Base-by-base conservation (phyloP, 2,797 vertebrate genomes). In the Coreius guichenoti region DNA sequence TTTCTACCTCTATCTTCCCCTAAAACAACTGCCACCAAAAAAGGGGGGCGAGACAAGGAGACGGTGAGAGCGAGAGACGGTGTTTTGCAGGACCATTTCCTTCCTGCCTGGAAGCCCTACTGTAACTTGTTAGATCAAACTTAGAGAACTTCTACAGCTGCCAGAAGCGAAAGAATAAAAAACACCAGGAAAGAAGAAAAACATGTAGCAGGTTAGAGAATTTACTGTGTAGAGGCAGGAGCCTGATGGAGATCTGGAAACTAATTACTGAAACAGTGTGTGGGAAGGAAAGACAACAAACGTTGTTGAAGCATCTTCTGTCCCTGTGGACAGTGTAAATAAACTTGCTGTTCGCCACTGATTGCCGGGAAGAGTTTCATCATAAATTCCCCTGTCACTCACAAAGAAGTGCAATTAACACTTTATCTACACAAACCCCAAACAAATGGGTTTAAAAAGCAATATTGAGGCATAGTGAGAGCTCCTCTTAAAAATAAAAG, bases 71-170 rank as follows among this genome's bases (percentile, higher is more conserved):
- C 51, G 26, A 56, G 88, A 90, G 92, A 89, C 91, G 88, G 83
- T 94, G 93, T 94, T 95, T 93, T 93, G 75, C 90, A 80, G 92
- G 91, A 94, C 90, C 21, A 93, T 93, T 95, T 95, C 95, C 95
- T 96, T 95, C 95, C 94, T 95, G 95, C 94, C 95, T 94, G 92
- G 93, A 85, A 95, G 95, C 94, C 79, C 89, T 94, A 19, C 86
- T 80, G 91, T 91, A 93, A 94, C 93, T 95, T 91, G 93, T 95
- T 95, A 95, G 93, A 93, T 94, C 92, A 93, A 92, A 93, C 92
- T 91, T 88, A 91, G 89, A 90, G 74, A 94, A 92, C 92, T 89
- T 93, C 91, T 92, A 77, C 26, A 87, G 92, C 91, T 93, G 94
- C 95, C 94, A 93, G 94, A 90, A 94, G 94, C 94, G 76, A 79